Evolutionary conservation across 2,888 invertebrate genomes (phyloP).

Genomic region (Nemurella pictetii): DNA sequence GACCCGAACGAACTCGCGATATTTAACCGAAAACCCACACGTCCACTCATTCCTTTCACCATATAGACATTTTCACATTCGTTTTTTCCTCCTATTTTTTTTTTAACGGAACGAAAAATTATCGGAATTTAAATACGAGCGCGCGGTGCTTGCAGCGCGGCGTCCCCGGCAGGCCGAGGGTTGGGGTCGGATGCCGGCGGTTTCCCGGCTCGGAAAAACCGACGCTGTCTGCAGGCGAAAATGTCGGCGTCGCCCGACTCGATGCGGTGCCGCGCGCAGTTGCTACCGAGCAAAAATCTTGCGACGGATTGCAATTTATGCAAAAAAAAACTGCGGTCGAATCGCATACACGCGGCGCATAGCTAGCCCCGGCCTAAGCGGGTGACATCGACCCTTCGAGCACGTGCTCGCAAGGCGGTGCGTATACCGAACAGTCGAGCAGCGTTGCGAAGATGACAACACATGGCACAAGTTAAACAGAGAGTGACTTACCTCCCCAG

Average conservation of each 20-base stretch:
- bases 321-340: not conserved
- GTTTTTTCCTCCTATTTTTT: not conserved
- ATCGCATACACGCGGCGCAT: not conserved
- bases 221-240: constrained; percentile 4
- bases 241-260: constrained; percentile 10
- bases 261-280: constrained; percentile 14
- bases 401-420: not conserved
- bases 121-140: constrained; percentile 41
- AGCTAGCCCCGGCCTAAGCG: not conserved
- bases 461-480: not conserved
- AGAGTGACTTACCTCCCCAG: not conserved
- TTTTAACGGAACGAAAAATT: constrained; percentile 27
- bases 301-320: constrained; percentile 8
- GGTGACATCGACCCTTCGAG: not conserved
- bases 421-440: not conserved
- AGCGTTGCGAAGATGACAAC: not conserved
- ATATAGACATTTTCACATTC: not conserved
- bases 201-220: constrained; percentile 32
- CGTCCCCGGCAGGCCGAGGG: constrained; percentile 6
- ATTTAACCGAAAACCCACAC: not conserved
- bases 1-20: not conserved
- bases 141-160: not conserved
- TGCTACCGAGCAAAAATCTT: not conserved
- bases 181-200: constrained; percentile 37
- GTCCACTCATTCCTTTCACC: not conserved